Evolutionary conservation across 1,140 invertebrate species (phyloP).

Genomic region (Thaumatotibia leucotreta): DNA sequence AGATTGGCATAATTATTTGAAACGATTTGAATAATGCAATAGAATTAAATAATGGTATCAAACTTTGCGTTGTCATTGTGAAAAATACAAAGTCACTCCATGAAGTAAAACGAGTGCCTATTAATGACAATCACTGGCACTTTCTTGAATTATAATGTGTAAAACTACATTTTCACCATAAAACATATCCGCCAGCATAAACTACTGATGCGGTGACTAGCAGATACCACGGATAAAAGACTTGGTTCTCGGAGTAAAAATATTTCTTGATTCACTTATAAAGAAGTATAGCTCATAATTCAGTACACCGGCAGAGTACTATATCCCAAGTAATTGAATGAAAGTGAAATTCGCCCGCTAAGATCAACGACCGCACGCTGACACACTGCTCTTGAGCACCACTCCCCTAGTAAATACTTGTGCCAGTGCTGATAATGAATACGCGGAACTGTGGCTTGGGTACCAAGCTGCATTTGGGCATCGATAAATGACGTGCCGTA

Average conservation of each 20-base stretch:
- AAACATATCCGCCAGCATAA: conserved; percentile 9
- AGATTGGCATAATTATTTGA: too few species aligned
- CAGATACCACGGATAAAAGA: conserved; percentile 4
- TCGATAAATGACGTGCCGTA: neutral
- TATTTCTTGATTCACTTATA: neutral
- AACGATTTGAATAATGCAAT: too few species aligned
- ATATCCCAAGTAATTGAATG: conserved; percentile 42
- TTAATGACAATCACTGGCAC: neutral
- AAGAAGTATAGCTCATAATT: conserved; percentile 6
- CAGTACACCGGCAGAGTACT: conserved; percentile 9
- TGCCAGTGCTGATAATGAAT: neutral
- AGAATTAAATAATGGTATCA: too few species aligned
- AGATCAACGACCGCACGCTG: conserved; percentile 52
- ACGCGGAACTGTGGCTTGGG: neutral
- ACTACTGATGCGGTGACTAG: neutral
- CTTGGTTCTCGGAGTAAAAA: neutral
- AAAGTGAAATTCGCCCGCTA: conserved; percentile 64
- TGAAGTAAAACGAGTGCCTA: neutral
- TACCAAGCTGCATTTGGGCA: neutral
- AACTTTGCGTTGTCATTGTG: neutral
- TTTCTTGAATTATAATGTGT: conserved; percentile 6
- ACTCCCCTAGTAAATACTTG: conserved; percentile 22
- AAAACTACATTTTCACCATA: conserved; percentile 8
- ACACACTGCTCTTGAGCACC: conserved; percentile 62
- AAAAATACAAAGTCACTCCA: neutral